Evolutionary conservation across 2,888 invertebrate species (phyloP).

Genomic region (Stenolophus ochropezus): DNA sequence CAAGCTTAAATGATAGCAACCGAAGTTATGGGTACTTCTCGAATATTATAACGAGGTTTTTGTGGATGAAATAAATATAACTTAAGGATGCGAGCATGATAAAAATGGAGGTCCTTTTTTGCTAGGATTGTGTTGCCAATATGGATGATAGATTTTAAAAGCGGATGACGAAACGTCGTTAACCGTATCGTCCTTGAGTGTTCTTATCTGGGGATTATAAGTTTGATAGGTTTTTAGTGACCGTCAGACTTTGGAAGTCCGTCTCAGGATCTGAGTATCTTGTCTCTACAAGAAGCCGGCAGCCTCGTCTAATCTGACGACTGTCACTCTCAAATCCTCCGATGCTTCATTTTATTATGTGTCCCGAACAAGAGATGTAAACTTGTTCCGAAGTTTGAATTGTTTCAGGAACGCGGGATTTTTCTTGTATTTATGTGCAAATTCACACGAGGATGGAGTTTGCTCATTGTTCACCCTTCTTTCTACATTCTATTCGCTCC

Average conservation of each 20-base stretch:
- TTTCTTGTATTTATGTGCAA: conserved; percentile 28
- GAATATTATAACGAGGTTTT: too few relatives aligned
- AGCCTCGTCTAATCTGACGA: neutral
- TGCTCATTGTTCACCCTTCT: neutral
- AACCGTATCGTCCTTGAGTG: neutral
- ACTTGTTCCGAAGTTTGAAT: conserved; percentile 20
- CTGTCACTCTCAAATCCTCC: conserved; percentile 10
- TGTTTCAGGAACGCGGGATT: neutral
- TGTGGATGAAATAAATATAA: too few relatives aligned
- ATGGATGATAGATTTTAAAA: too few relatives aligned
- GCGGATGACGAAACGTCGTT: too few relatives aligned
- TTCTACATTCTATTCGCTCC: neutral
- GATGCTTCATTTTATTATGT: conserved; percentile 29
- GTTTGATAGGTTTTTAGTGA: neutral
- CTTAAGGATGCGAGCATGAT: too few relatives aligned
- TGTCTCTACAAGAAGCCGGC: neutral
- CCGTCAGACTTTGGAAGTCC: neutral
- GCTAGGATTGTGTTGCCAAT: too few relatives aligned
- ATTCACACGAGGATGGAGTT: neutral
- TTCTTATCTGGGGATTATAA: neutral
- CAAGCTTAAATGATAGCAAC: too few relatives aligned
- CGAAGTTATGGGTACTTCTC: too few relatives aligned
- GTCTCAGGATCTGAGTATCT: too few relatives aligned
- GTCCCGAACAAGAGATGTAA: conserved; percentile 13
- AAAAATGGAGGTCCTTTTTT: neutral